Evolutionary conservation across 2,888 invertebrate species (phyloP).

Genomic region (Tryphoninae sp.): DNA sequence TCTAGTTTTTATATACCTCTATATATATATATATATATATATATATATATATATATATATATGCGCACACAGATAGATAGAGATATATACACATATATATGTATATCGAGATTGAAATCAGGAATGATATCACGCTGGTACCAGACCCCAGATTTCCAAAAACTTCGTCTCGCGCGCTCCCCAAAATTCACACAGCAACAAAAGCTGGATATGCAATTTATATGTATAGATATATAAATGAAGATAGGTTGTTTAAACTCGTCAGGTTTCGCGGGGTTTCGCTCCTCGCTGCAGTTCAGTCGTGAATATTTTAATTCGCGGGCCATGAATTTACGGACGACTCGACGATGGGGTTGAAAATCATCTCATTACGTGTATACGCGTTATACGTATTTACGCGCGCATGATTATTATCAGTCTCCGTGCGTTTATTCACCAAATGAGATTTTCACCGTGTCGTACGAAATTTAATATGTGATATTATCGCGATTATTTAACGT

Average conservation of each 20-base stretch:
- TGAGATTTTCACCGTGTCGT: too few relatives aligned
- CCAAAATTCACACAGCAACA: constrained; percentile 9
- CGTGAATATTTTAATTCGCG: constrained; percentile 47
- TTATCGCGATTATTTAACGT: too few relatives aligned
- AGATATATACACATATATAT: too few relatives aligned
- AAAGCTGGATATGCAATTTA: not conserved
- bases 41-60: too few relatives aligned
- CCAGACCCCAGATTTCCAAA: constrained; percentile 17
- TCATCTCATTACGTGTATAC: constrained; percentile 15
- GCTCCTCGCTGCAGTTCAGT: constrained; percentile 15
- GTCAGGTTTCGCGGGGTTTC: not conserved
- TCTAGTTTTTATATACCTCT: too few relatives aligned
- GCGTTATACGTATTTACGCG: not conserved
- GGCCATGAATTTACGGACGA: constrained; percentile 23
- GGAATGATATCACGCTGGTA: constrained; percentile 38
- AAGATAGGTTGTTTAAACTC: constrained; percentile 2
- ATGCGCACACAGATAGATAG: too few relatives aligned
- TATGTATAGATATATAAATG: constrained; percentile 29
- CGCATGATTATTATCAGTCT: not conserved
- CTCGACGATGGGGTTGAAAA: constrained; percentile 18
- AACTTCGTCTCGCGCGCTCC: constrained; percentile 16
- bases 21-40: too few relatives aligned
- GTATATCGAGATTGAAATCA: not conserved
- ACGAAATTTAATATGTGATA: too few relatives aligned
- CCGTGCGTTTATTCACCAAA: constrained; percentile 13